Percentiles rank a stretch among this genome's conserved stretches.
phyloP scores from a whole-genome alignment of 23 tunicate genomes.

The Styela plicata region DNA sequence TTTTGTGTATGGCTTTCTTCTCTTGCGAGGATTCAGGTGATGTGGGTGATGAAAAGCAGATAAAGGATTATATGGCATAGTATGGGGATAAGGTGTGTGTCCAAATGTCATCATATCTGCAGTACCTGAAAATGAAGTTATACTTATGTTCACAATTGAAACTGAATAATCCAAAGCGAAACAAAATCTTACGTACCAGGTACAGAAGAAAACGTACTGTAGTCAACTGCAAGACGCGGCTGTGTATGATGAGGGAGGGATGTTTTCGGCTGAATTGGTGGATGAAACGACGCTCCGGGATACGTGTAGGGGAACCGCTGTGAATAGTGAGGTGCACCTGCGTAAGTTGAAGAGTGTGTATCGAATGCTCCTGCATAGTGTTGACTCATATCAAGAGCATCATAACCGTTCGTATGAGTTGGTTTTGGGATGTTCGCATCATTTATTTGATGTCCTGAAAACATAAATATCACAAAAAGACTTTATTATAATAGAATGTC shows the following conservation, averaged over 20 bases:
- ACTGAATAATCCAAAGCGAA: too few relatives aligned
- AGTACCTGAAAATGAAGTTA: background rate
- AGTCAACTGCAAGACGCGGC: background rate
- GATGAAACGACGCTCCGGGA: conserved; percentile 2
- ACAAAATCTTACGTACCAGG: background rate
- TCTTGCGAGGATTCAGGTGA: conserved; percentile 22
- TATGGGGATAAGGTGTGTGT: conserved; percentile 16
- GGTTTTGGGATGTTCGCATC: background rate
- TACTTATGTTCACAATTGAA: too few relatives aligned
- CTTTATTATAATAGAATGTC: too few relatives aligned
- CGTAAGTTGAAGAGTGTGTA: background rate
- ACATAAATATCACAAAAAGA: background rate
- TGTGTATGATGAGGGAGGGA: background rate
- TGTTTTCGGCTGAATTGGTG: background rate
- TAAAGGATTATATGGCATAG: conserved; percentile 1
- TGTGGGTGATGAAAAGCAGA: conserved; percentile 21
- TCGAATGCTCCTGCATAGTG: conserved; percentile 2
- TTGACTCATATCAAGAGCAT: background rate
- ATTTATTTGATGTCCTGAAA: background rate
- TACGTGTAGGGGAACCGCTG: conserved; percentile 6
- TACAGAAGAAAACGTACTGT: background rate
- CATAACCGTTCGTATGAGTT: background rate
- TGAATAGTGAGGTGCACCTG: background rate
- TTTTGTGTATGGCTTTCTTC: conserved; percentile 95
- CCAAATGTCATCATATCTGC: conserved; percentile 25